A percentile compares a stretch with the other conserved stretches of the same genome.
phyloP scores from a whole-genome alignment of 1,140 invertebrate species.

The Cydia pomonella region DNA sequence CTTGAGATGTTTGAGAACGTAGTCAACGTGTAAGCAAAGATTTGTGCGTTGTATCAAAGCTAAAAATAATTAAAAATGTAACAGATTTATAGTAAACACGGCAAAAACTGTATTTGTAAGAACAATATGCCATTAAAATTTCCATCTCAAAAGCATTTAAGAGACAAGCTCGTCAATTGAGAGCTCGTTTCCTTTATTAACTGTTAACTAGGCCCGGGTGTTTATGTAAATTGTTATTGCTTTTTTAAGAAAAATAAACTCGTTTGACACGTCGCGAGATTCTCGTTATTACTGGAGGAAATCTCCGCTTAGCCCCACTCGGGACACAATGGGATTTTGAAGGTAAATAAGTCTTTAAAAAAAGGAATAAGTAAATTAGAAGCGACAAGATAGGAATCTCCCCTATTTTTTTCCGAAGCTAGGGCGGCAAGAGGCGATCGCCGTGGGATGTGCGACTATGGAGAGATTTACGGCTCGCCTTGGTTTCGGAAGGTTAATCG shows the following conservation, averaged over 20 bases:
- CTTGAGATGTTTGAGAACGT: slow-evolving; percentile 8
- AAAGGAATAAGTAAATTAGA: slow-evolving; percentile 86
- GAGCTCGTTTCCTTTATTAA: slow-evolving; percentile 78
- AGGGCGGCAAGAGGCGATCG: slow-evolving; percentile 78
- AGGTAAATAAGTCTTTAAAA: slow-evolving; percentile 85
- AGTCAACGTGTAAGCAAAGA: background rate
- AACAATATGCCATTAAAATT: slow-evolving; percentile 72
- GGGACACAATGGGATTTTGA: slow-evolving; percentile 80
- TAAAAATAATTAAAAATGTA: slow-evolving; percentile 1
- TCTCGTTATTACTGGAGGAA: slow-evolving; percentile 64
- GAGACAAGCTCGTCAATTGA: slow-evolving; percentile 71
- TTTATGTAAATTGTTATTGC: slow-evolving; percentile 81
- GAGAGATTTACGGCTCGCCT: slow-evolving; percentile 39
- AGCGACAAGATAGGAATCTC: slow-evolving; percentile 85
- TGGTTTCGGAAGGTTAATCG: slow-evolving; percentile 30
- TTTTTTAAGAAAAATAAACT: slow-evolving; percentile 74
- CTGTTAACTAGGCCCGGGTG: slow-evolving; percentile 77
- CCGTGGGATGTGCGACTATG: slow-evolving; percentile 52
- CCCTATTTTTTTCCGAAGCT: slow-evolving; percentile 80
- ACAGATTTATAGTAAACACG: slow-evolving; percentile 4
- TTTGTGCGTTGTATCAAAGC: slow-evolving; percentile 35
- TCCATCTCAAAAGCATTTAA: slow-evolving; percentile 75
- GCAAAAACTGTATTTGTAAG: slow-evolving; percentile 62
- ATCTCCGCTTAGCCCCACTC: slow-evolving; percentile 60
- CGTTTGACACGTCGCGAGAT: slow-evolving; percentile 76